These are phyloP conservation scores for Craseonycteris thonglongyai DNA, from an alignment of 2,113 vertebrate species.

Conservation along the genomic window DNA sequence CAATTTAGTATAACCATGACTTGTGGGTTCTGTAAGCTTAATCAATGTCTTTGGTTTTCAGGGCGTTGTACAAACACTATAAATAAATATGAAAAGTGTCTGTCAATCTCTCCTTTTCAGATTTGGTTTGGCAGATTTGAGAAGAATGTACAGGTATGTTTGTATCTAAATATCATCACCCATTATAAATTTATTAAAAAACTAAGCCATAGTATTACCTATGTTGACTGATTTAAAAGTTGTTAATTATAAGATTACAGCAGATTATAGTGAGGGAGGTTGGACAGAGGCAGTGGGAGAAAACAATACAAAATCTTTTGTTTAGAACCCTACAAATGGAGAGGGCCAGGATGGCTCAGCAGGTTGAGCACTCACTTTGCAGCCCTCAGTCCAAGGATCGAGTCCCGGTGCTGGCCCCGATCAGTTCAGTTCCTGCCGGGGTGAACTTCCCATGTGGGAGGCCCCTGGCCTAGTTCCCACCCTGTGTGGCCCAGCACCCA, in stretches of 20 bases:
- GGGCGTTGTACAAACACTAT: background rate
- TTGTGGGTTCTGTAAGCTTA: background rate
- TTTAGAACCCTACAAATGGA: too few species aligned
- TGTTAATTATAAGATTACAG: conserved; percentile 83
- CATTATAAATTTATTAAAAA: background rate
- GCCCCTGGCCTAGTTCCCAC: too few species aligned
- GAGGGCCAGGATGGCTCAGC: too few species aligned
- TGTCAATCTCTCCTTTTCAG: background rate
- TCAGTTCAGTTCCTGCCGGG: too few species aligned
- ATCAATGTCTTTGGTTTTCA: background rate
- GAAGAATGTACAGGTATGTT: background rate
- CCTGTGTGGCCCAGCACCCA: too few species aligned
- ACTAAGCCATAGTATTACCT: conserved; percentile 26
- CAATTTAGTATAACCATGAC: background rate
- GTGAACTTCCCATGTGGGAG: too few species aligned
- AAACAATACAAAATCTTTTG: background rate
- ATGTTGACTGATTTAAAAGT: background rate
- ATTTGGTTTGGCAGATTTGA: background rate
- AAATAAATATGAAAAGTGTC: background rate
- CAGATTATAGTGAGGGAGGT: background rate
- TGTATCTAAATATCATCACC: background rate
- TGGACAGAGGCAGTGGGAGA: background rate
- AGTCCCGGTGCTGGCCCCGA: too few species aligned
- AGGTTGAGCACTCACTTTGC: too few species aligned
- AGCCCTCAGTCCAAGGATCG: too few species aligned